phyloP scores from a whole-genome alignment of 1,140 invertebrate genomes.

The Lasioglossum baleicum region DNA sequence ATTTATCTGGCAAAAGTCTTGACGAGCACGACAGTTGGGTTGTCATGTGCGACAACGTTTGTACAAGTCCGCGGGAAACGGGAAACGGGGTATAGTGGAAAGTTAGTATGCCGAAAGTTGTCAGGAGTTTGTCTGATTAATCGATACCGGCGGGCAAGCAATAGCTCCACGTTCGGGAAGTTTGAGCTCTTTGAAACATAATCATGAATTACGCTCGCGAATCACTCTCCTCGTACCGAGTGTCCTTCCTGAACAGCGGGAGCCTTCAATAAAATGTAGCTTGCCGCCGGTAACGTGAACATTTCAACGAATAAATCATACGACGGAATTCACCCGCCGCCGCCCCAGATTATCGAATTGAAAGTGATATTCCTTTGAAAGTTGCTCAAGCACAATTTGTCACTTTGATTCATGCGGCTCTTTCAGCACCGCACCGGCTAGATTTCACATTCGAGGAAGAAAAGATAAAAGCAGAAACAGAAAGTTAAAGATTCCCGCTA shows the following conservation, averaged over 20 bases:
- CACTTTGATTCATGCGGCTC: not conserved
- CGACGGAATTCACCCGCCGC: no score
- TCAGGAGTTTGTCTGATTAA: constrained; percentile 51
- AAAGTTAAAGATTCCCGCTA: not conserved
- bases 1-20: constrained; percentile 30
- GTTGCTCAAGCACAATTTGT: not conserved
- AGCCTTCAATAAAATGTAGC: not conserved
- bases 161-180: not conserved
- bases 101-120: constrained; percentile 46
- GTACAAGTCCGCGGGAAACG: constrained; percentile 5
- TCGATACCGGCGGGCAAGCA: constrained; percentile 40
- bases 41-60: constrained; percentile 20
- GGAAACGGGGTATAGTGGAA: constrained; percentile 21
- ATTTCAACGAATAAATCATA: not conserved
- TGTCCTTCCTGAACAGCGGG: no score
- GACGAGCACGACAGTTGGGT: constrained; percentile 25
- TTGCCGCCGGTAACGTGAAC: not conserved
- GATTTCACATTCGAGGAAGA: not conserved
- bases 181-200: not conserved
- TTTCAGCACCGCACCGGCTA: not conserved
- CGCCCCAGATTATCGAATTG: no score
- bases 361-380: not conserved
- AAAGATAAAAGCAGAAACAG: not conserved
- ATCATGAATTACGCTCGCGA: not conserved
- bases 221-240: not conserved